Evolutionary conservation across 2,888 invertebrate genomes (phyloP), one percentile per base, ranked within the genome.

Genomic region (Parnassius apollo): DNA sequence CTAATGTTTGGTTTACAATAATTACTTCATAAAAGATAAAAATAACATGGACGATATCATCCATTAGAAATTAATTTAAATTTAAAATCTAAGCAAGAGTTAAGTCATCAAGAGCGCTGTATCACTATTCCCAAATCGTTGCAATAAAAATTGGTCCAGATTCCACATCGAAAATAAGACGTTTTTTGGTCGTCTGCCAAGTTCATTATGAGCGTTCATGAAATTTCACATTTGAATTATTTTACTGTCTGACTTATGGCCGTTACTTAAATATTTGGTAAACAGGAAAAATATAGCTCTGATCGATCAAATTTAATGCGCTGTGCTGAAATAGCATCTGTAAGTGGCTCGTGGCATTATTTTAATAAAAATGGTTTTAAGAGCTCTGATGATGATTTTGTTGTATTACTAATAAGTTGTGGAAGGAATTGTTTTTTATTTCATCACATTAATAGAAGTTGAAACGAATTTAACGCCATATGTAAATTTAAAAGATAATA

Each of bases 161-260:
- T 91, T 91, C 91, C 91, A 84, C 76, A 89, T 91, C 91, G 88
- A 91, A 91, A 91, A 91, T 91, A 91, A 91, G 91, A 91, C 90
- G 91, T 91, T 89, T 87, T 87, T 91, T 91, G 91, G 91, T 88
- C 86, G 85, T 70, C 76, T 90, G 91, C 91, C 91, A 91, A 91
- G 90, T 91, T 91, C 91, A 91, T 91, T 91, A 91, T 91, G 90
- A 91, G 86, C 87, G 91, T 91, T 91, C 91, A 90, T 91, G 91
- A 91, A 91, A 89, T 91, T 91, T 91, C 89, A 90, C 91, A 91
- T 91, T 91, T 91, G 91, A 91, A 91, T 91, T 91, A 91, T 91
- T 91, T 91, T 91, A 91, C 90, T 89, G 89, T 86, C 91, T 89
- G 91, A 91, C 87, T 91, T 91, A 91, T 91, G 84, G 88, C 87